A percentile compares a stretch with the other conserved stretches of the same genome.
These are phyloP conservation scores for Oncorhynchus nerka DNA, from an alignment of 2,113 vertebrate genomes.

Conservation along the genomic window DNA sequence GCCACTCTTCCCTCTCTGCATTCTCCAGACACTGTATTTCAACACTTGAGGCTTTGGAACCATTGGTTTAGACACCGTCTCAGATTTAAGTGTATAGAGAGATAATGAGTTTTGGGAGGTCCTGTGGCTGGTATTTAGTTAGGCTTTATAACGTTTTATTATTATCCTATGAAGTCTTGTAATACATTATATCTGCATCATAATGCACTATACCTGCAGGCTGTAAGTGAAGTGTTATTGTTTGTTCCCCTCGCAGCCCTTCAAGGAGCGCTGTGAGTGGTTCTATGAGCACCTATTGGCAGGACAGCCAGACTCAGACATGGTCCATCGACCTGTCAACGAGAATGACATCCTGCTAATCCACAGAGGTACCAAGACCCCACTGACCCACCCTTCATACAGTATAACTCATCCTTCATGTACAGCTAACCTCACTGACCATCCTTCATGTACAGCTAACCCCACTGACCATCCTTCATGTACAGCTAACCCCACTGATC, in stretches of 20 bases:
- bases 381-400: not conserved
- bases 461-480: too few species aligned
- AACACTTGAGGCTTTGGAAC: conserved; percentile 25
- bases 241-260: conserved; percentile 75
- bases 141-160: too few species aligned
- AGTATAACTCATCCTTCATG: too few species aligned
- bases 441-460: too few species aligned
- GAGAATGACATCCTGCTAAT: conserved; percentile 95
- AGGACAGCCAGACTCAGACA: conserved; percentile 90
- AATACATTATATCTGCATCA: too few species aligned
- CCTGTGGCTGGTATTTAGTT: conserved; percentile 14
- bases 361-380: conserved; percentile 84
- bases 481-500: too few species aligned
- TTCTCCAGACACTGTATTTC: conserved; percentile 37
- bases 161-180: conserved; percentile 18
- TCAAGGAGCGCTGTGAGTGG: conserved; percentile 98
- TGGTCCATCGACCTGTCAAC: conserved; percentile 96
- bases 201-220: too few species aligned
- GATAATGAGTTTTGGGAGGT: conserved; percentile 19
- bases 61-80: conserved; percentile 23
- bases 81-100: conserved; percentile 25
- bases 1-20: conserved; percentile 27
- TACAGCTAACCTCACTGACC: too few species aligned
- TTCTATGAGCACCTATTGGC: conserved; percentile 96
- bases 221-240: not conserved